Evolutionary conservation across 30 jellyfish, hydroid and myxozoan genomes (phyloP), one percentile per base, ranked within the genome.

Genomic region (Catostylus mosaicus): DNA sequence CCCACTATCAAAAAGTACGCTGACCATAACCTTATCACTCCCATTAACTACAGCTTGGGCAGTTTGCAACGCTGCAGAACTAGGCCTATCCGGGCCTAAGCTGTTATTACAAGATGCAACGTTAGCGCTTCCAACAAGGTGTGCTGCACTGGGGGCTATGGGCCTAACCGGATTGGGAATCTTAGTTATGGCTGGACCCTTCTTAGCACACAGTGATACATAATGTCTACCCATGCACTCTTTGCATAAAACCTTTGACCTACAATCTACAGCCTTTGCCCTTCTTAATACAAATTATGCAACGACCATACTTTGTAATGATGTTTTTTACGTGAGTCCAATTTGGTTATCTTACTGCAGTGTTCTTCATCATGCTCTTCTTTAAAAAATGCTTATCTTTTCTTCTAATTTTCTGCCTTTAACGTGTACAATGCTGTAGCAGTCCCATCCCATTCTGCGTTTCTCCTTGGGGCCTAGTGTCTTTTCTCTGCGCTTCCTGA

Each of bases 1-100:
- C 30, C 88, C 80, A 18, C 65, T 30, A 23, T 77, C 88, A 77
- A 54, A 77, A 24, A 73, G 88, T 38, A 54, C 66, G 26, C 88
- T 34, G 22, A 59, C 72, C 66, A 30, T 77, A 4, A 51, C 77
- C 30, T 30, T 29, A 8, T 57, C 34, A 52, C 24, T 45, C 10
- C 48, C 51, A 62, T 62, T 32, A 1, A 30, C 60, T 22, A 36
- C 43, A 19, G 83, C 73, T 45, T 32, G 83, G 26, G 89, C 82
- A 34, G 82, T 63, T 40, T 78, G 89, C 63, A 60, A 73, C 12
- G 45, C 79, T 27, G 63, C 63, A 50, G 63, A 50, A 27, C 24
- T 50, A 23, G 24, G 14, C 24, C 24, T 18, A 50, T 2, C 63
- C n/a, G n/a, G n/a, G n/a, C n/a, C n/a, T 50, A 2, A 18, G 63